Conservation (phyloP, 1,140 invertebrate genomes). For the Drosophila hydei region DNA sequence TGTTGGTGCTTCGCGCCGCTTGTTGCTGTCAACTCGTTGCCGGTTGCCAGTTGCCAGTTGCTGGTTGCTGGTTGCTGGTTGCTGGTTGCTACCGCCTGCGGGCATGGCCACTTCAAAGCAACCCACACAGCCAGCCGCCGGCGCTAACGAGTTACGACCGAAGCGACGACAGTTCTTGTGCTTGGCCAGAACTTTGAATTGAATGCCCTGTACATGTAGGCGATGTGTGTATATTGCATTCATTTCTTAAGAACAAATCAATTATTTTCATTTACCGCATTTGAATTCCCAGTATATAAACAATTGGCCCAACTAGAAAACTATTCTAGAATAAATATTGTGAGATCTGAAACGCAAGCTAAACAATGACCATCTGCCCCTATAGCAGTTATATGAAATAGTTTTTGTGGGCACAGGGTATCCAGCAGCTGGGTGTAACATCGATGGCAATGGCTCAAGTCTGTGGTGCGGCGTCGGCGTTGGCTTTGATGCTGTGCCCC, state of each 20-base stretch:
- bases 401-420: not conserved
- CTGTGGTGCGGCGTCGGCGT: constrained; percentile 32
- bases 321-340: too few species aligned
- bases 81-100: constrained; percentile 21
- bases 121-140: constrained; percentile 49
- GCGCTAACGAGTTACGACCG: constrained; percentile 37
- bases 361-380: too few species aligned
- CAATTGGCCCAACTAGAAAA: too few species aligned
- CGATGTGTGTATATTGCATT: not conserved
- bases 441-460: not conserved
- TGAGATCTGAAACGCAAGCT: too few species aligned
- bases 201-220: not conserved
- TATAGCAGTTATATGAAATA: too few species aligned
- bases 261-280: too few species aligned
- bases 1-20: constrained; percentile 15
- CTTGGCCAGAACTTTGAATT: constrained; percentile 50
- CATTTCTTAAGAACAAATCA: too few species aligned
- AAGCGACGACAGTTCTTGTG: constrained; percentile 33
- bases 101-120: constrained; percentile 62
- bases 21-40: not conserved
- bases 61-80: constrained; percentile 3
- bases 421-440: not conserved
- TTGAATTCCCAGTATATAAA: too few species aligned
- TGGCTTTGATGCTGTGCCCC: constrained; percentile 21
- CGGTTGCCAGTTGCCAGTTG: not conserved